These are phyloP conservation scores for Trichonephila inaurata DNA, from an alignment of 1,140 invertebrate species.

Conservation along the genomic window DNA sequence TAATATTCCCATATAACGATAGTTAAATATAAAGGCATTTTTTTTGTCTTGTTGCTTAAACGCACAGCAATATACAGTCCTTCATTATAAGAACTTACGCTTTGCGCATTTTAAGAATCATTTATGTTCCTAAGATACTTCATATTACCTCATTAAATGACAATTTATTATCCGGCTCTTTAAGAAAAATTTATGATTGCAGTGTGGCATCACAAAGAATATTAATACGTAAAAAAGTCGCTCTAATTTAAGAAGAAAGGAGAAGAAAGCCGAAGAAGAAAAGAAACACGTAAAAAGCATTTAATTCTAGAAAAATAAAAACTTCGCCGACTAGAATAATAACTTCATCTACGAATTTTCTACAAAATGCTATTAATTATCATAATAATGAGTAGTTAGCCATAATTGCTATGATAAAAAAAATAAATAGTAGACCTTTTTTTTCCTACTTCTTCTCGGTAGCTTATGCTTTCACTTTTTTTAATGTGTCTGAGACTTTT, in stretches of 20 bases:
- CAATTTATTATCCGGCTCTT: slow-evolving; percentile 30
- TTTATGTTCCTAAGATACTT: neutral
- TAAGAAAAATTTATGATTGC: slow-evolving; percentile 46
- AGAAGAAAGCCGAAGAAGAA: neutral
- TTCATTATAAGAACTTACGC: neutral
- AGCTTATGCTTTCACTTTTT: slow-evolving; percentile 27
- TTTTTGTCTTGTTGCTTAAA: neutral
- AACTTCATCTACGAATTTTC: slow-evolving; percentile 37
- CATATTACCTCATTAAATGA: slow-evolving; percentile 31
- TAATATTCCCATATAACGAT: too few species aligned
- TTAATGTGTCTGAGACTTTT: neutral
- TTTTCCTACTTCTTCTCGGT: neutral
- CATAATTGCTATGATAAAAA: slow-evolving; percentile 48
- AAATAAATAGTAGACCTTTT: neutral
- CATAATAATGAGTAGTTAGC: slow-evolving; percentile 51
- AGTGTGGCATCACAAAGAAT: neutral
- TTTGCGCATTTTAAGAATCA: neutral
- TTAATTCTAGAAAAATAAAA: slow-evolving; percentile 5
- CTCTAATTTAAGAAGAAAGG: slow-evolving; percentile 27
- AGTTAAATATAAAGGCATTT: neutral
- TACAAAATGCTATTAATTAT: slow-evolving; percentile 52
- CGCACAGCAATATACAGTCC: neutral
- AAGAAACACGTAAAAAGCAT: slow-evolving; percentile 17
- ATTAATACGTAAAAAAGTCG: slow-evolving; percentile 46
- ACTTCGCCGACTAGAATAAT: neutral